Percentiles rank a stretch among this genome's conserved stretches.
Conservation (phyloP, 2,888 invertebrate genomes). For the Drosophila rellima region DNA sequence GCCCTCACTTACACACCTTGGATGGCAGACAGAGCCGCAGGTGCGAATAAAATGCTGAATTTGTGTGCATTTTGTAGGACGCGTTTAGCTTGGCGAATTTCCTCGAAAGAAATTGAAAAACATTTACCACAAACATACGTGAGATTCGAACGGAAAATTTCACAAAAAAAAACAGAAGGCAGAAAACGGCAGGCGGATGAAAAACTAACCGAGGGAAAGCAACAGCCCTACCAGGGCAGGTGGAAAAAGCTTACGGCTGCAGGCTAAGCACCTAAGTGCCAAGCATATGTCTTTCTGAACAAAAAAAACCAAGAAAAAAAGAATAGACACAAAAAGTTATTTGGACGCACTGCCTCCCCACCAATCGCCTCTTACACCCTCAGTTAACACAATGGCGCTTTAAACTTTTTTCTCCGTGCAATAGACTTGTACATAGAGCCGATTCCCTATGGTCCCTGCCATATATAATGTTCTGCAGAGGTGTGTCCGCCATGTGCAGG, state of each 20-base stretch:
- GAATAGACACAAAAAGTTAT: slow-evolving; percentile 52
- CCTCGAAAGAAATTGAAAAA: slow-evolving; percentile 74
- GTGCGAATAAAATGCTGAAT: slow-evolving; percentile 79
- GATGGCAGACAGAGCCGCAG: slow-evolving; percentile 62
- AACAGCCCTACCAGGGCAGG: slow-evolving; percentile 38
- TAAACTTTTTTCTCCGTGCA: slow-evolving; percentile 31
- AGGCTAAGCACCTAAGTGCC: slow-evolving; percentile 73
- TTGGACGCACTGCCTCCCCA: slow-evolving; percentile 24
- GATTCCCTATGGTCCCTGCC: slow-evolving; percentile 9
- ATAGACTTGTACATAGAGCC: slow-evolving; percentile 3
- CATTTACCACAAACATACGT: slow-evolving; percentile 77
- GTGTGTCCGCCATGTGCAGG: slow-evolving; percentile 12
- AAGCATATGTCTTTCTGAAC: slow-evolving; percentile 69
- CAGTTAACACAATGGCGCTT: slow-evolving; percentile 18
- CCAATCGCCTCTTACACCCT: neutral
- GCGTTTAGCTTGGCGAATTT: slow-evolving; percentile 54
- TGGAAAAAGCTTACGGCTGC: slow-evolving; percentile 56
- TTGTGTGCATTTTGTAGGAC: slow-evolving; percentile 72
- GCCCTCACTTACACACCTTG: slow-evolving; percentile 59
- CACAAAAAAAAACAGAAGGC: slow-evolving; percentile 5
- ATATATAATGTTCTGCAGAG: slow-evolving; percentile 33
- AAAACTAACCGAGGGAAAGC: slow-evolving; percentile 52
- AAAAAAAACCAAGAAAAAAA: slow-evolving; percentile 12
- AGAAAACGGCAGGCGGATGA: slow-evolving; percentile 25
- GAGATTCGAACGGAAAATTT: slow-evolving; percentile 43